Conservation (phyloP, 2,888 invertebrate genomes). For the Bedellia somnulentella region DNA sequence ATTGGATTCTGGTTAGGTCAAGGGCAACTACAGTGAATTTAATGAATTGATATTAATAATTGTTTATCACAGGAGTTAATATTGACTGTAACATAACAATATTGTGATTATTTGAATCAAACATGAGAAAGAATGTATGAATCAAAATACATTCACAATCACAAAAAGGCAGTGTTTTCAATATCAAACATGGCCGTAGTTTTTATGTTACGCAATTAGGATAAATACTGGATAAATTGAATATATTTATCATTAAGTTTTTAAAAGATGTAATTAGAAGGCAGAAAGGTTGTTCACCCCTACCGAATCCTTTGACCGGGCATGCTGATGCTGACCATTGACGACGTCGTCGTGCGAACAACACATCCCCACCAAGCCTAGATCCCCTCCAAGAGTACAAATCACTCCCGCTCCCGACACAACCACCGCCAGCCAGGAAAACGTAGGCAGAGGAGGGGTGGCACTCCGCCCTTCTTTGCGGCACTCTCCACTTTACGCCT, state of each 20-base stretch:
- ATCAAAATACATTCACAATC: no score
- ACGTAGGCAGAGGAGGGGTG: slow-evolving; percentile 54
- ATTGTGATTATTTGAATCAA: no score
- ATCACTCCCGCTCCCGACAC: slow-evolving; percentile 59
- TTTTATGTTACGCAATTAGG: slow-evolving; percentile 37
- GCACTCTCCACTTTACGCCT: slow-evolving; percentile 32
- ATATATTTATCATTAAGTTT: slow-evolving; percentile 18
- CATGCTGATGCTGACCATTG: slow-evolving; percentile 5
- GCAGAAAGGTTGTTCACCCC: slow-evolving; percentile 60
- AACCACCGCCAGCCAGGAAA: slow-evolving; percentile 47
- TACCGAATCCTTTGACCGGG: slow-evolving; percentile 49
- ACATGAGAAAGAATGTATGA: no score
- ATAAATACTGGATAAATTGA: slow-evolving; percentile 14
- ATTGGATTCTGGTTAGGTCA: no score
- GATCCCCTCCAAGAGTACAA: slow-evolving; percentile 58
- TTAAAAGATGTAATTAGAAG: no score
- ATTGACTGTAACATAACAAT: no score
- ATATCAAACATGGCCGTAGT: slow-evolving; percentile 26
- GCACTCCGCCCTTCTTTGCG: slow-evolving; percentile 32
- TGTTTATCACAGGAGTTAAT: no score
- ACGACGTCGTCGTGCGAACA: slow-evolving; percentile 12
- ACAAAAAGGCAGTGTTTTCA: no score
- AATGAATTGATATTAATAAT: no score
- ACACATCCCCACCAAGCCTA: slow-evolving; percentile 58
- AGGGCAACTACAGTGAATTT: no score